phyloP scores from a whole-genome alignment of 2,888 invertebrate genomes.

The Lymantria monacha region DNA sequence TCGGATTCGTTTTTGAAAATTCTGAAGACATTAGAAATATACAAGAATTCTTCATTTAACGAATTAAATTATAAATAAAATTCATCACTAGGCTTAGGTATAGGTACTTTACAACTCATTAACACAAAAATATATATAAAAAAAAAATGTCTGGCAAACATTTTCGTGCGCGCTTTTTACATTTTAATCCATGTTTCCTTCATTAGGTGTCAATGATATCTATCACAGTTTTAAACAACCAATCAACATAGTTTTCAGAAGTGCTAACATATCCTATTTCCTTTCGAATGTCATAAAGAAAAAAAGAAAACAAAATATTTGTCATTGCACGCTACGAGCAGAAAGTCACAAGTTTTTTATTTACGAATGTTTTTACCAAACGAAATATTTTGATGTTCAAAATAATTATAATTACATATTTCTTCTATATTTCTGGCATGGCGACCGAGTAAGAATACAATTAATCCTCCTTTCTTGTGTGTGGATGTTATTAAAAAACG shows the following conservation, averaged over 20 bases:
- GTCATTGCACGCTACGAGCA: neutral
- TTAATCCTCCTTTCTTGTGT: no score
- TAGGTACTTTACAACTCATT: neutral
- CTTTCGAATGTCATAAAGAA: conserved; percentile 3
- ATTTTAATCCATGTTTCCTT: neutral
- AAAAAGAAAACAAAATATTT: conserved; percentile 8
- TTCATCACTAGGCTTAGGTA: no score
- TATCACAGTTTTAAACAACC: conserved; percentile 7
- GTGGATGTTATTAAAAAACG: no score
- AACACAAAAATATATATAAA: neutral
- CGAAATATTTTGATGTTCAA: no score
- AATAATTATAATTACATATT: no score
- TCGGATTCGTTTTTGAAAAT: no score
- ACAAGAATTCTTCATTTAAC: no score
- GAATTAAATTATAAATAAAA: no score
- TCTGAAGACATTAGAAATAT: no score
- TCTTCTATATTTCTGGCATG: no score
- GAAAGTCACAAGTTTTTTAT: neutral
- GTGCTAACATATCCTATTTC: conserved; percentile 10
- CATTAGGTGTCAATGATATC: conserved; percentile 21
- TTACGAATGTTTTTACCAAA: no score
- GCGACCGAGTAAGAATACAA: no score
- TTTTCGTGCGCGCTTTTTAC: neutral
- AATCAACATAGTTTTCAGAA: conserved; percentile 7
- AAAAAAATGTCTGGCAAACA: neutral